Base-by-base conservation (phyloP, 2,888 invertebrate species). In the Callyntrura guangdongensis region DNA sequence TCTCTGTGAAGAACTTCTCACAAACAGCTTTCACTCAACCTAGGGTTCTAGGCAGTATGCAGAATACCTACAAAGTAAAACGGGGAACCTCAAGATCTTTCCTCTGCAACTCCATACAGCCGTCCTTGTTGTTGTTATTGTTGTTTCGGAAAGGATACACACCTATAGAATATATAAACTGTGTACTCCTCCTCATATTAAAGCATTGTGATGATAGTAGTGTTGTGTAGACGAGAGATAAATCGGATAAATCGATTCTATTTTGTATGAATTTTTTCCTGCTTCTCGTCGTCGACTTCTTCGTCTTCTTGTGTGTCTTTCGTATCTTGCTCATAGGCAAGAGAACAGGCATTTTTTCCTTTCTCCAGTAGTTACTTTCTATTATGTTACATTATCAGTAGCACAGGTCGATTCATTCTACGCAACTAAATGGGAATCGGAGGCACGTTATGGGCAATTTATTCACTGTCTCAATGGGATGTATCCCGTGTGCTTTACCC, bases 381-480 rank as follows among this genome's bases (percentile, higher is more conserved):
- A 89, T 89, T 89, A 84, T 83, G 87, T 61, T 64, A 61, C 77
- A 84, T 84, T 89, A 89, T 89, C 89, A 74, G 72, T 45, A 61
- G 56, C 83, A 89, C 82, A 89, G 89, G 89, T 89, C 89, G 83
- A 84, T 83, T 89, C 89, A 84, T 77, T 84, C 64, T 84, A 53
- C 22, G 77, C 27, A 64, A 67, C 53, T 72, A 87, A 87, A 89
- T 89, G 89, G 61, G 89, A 89, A 72, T 84, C 89, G 89, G 89
- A 89, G 89, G 89, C 83, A 83, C 89, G 89, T 89, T 89, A 89
- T 89, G 89, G 89, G 89, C 89, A 83, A 89, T 89, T 89, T 89
- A 89, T 89, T 89, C 89, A 89, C 89, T 84, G 89, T 89, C 89
- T 84, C 83, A 89, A 89, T 89, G 89, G 83, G 84, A 77, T 89